Percentiles rank a stretch among this genome's conserved stretches.
These are phyloP conservation scores for Riparia riparia DNA, from an alignment of 2,113 vertebrate genomes.

Conservation along the genomic window DNA sequence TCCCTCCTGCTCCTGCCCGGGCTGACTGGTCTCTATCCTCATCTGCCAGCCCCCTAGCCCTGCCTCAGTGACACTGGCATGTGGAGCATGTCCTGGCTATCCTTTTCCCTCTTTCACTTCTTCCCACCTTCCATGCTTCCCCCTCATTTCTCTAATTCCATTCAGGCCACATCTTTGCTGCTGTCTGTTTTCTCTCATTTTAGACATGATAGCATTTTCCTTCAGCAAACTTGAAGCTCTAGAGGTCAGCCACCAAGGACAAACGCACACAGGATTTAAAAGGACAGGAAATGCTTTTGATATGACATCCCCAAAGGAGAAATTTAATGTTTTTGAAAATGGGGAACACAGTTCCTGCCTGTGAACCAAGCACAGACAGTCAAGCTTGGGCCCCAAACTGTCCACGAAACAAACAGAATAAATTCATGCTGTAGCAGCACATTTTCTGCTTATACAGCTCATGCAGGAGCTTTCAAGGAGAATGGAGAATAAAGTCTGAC, in stretches of 20 bases:
- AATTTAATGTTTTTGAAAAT: not conserved
- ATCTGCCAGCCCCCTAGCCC: fast-evolving
- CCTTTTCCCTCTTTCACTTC: not conserved
- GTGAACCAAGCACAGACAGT: not conserved
- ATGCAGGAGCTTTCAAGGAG: constrained; percentile 17
- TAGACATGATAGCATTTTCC: constrained; percentile 30
- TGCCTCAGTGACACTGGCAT: not conserved
- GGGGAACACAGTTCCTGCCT: not conserved
- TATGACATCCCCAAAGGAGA: not conserved
- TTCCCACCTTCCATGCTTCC: not conserved
- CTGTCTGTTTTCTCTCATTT: constrained; percentile 23
- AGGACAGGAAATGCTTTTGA: not conserved
- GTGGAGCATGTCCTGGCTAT: not conserved
- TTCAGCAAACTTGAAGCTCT: not conserved
- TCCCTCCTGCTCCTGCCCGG: not conserved
- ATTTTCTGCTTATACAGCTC: constrained; percentile 33
- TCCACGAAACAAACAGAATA: constrained; percentile 3
- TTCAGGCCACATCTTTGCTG: not conserved
- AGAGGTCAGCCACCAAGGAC: constrained; percentile 4
- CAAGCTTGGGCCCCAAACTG: not conserved
- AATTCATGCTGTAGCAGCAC: not conserved
- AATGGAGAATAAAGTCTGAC: not conserved
- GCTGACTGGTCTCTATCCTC: not conserved
- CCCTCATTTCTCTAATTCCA: not conserved
- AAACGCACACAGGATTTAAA: not conserved